Evolutionary conservation across 1,140 invertebrate species (phyloP).

Genomic region (Pseudobourletiella spinata): DNA sequence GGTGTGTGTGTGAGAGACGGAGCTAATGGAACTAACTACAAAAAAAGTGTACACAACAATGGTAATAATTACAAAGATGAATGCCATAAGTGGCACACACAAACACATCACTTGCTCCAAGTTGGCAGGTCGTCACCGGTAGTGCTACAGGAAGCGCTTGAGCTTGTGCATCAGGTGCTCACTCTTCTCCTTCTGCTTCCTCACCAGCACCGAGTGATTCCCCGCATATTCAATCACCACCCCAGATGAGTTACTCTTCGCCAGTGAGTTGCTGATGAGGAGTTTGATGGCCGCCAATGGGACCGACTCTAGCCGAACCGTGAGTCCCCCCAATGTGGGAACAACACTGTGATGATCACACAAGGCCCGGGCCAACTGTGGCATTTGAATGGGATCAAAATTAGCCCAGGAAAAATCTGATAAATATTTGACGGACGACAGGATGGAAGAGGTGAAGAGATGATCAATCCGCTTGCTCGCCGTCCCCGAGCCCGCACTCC

Average conservation of each 20-base stretch:
- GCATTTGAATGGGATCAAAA: constrained; percentile 27
- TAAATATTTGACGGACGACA: constrained; percentile 24
- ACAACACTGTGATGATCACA: constrained; percentile 16
- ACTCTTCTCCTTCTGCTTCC: constrained; percentile 16
- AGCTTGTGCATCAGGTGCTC: constrained; percentile 28
- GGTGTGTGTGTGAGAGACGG: too few species aligned
- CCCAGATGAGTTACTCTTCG: constrained; percentile 14
- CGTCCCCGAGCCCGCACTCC: neutral
- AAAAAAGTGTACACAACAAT: too few species aligned
- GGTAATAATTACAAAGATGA: too few species aligned
- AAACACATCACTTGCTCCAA: too few species aligned
- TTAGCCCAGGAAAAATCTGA: constrained; percentile 32
- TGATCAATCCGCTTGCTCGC: constrained; percentile 21
- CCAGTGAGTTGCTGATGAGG: constrained; percentile 11
- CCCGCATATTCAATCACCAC: constrained; percentile 27
- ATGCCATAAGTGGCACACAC: too few species aligned
- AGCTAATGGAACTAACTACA: too few species aligned
- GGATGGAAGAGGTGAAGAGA: constrained; percentile 10
- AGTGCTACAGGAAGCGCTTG: neutral
- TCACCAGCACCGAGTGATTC: constrained; percentile 21
- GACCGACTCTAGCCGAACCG: constrained; percentile 25
- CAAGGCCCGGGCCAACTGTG: constrained; percentile 14
- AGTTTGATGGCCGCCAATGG: constrained; percentile 21
- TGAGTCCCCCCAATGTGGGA: constrained; percentile 6
- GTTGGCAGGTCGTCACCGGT: neutral